These are phyloP conservation scores for Ellobius talpinus DNA, from an alignment of 2,113 vertebrate genomes.

Conservation along the genomic window DNA sequence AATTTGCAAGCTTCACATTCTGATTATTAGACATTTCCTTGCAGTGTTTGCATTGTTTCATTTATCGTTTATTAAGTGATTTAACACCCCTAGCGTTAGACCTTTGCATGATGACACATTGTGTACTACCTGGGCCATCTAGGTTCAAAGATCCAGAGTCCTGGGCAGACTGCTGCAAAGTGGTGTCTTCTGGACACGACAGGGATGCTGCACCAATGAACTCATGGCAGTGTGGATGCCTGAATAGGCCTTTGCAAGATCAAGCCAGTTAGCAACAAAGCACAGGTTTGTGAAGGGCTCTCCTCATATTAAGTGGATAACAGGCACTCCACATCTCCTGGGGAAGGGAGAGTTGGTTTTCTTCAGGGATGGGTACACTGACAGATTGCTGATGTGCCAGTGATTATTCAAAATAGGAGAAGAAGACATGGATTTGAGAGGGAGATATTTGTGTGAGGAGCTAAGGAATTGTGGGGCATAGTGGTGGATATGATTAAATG, in stretches of 20 bases:
- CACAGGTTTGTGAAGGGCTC: background rate
- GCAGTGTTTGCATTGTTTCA: background rate
- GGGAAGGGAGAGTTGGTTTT: background rate
- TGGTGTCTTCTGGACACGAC: background rate
- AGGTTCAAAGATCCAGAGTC: background rate
- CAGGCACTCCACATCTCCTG: background rate
- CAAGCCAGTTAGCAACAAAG: background rate
- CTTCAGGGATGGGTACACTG: background rate
- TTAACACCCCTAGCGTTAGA: background rate
- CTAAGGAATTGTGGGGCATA: background rate
- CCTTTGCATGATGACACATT: background rate
- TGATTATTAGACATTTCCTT: background rate
- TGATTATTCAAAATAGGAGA: background rate
- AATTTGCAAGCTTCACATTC: background rate
- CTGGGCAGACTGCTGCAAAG: too few relatives aligned
- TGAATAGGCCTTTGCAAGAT: background rate
- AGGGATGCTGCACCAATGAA: background rate
- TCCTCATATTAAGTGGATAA: background rate
- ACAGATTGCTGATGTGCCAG: background rate
- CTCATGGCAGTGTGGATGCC: background rate
- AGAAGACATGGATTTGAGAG: background rate
- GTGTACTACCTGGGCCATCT: background rate
- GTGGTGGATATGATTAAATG: background rate
- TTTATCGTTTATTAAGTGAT: slow-evolving; percentile 3
- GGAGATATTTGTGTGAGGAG: background rate